Base-by-base conservation (phyloP, 2,797 vertebrate genomes). In the Centroberyx gerrardi region DNA sequence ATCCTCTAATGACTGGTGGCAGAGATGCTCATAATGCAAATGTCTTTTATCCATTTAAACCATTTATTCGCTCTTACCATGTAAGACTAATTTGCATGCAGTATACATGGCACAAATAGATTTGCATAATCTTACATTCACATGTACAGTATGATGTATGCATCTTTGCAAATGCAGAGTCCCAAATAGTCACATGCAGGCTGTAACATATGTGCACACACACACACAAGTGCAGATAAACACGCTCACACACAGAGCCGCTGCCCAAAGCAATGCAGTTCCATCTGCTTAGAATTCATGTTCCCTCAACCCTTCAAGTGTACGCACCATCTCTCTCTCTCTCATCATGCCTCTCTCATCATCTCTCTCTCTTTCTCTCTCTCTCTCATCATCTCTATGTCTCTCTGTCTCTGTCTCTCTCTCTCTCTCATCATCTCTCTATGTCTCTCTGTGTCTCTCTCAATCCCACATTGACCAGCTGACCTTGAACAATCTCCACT, bases 251-350 rank as follows among this genome's bases (percentile, higher is more conserved):
- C 78, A 67, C 81, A 70, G 60, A 81, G 79, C 51, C n/a, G 54
- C 71, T 36, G 67, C 83, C 85, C 70, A 61, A 27, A 81, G 74
- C 76, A 14, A 68, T 52, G 2, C 48, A 3, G 49, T 51, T 78
- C 82, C 86, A 88, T 87, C 86, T 86, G 84, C 68, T 81, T 55
- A 58, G 27, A 65, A 52, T 56, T 66, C 76, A 0, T 38, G 54
- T 49, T 65, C 42, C 27, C 14, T 22, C 58, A 38, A 38, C n/a
- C 58, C 33, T 42, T 60, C 58, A 60, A 60, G 3, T 40, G 36
- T 2, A 38, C 22, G 18, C 22, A 5, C 12, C 14, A 29, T 62
- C 18, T 17, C 42, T 38, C 8, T 59, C 31, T 5, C 22, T 17
- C 33, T 36, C 33, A 36, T 36, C 22, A 22, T 22, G 22, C 1